Conservation (phyloP, 1,140 invertebrate species). For the Batillaria attramentaria region DNA sequence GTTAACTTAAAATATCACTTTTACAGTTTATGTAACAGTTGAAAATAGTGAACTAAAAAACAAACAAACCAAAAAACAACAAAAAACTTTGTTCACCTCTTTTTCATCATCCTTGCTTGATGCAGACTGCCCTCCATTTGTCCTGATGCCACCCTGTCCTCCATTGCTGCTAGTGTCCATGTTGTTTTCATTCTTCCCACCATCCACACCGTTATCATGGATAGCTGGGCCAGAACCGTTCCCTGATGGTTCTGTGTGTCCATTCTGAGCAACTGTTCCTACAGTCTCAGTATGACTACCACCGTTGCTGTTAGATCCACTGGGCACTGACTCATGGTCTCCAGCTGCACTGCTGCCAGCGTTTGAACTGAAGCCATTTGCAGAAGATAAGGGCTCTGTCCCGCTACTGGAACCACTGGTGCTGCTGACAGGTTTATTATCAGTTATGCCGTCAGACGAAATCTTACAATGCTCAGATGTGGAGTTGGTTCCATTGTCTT, state of each 20-base stretch:
- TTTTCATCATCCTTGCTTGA: neutral
- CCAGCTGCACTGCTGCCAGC: too few relatives aligned
- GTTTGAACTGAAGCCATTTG: too few relatives aligned
- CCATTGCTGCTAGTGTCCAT: neutral
- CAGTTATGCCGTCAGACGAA: too few relatives aligned
- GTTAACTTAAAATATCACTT: neutral
- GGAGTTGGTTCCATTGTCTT: constrained; percentile 8
- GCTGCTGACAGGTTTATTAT: constrained; percentile 25
- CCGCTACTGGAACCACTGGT: neutral
- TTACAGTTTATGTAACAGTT: neutral
- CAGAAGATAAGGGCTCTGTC: neutral
- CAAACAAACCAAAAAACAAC: neutral
- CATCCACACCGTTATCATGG: neutral
- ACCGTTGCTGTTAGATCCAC: neutral
- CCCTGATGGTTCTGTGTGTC: neutral
- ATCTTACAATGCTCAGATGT: too few relatives aligned
- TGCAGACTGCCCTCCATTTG: neutral
- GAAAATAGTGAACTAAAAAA: neutral
- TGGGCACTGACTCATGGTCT: neutral
- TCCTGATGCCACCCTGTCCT: neutral
- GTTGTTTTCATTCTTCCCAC: neutral
- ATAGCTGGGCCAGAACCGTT: neutral
- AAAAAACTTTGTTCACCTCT: neutral
- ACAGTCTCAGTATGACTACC: neutral
- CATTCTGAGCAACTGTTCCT: too few relatives aligned